phyloP scores from a whole-genome alignment of 2,888 invertebrate genomes.

The Leptinotarsa haldemani region DNA sequence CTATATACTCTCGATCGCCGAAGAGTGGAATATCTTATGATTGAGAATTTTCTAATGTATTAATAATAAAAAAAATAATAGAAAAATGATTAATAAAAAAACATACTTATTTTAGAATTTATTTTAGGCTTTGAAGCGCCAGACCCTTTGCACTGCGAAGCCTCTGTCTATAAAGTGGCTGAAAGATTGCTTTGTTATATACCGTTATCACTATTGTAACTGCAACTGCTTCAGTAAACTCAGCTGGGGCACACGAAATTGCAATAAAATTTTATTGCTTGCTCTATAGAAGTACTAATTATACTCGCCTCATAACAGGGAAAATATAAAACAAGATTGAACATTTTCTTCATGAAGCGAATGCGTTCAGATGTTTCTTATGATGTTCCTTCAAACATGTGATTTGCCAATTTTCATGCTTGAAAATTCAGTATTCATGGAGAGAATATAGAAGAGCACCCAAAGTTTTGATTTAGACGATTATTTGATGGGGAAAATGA shows the following conservation, averaged over 20 bases:
- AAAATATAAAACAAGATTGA: not conserved
- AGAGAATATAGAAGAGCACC: too few relatives aligned
- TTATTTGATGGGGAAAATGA: too few relatives aligned
- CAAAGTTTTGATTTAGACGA: too few relatives aligned
- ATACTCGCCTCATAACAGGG: not conserved
- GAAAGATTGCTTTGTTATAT: slow-evolving; percentile 9
- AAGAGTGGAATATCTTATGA: too few relatives aligned
- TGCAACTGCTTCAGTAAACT: not conserved
- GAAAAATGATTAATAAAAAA: too few relatives aligned
- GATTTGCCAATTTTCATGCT: not conserved
- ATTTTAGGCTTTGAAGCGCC: too few relatives aligned
- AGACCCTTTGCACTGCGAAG: too few relatives aligned
- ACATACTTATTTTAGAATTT: too few relatives aligned
- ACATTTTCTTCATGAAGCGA: not conserved
- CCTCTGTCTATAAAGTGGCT: not conserved
- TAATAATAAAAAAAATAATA: too few relatives aligned
- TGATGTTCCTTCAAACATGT: not conserved
- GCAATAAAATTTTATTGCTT: slow-evolving; percentile 11
- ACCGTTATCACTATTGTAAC: not conserved
- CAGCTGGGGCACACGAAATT: slow-evolving; percentile 5
- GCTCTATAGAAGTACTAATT: slow-evolving; percentile 8
- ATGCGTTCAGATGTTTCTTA: not conserved
- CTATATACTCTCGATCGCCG: too few relatives aligned
- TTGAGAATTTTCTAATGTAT: too few relatives aligned
- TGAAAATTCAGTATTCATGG: too few relatives aligned